These are phyloP conservation scores for Sussaba pulchella DNA, from an alignment of 2,888 invertebrate genomes.

Conservation along the genomic window DNA sequence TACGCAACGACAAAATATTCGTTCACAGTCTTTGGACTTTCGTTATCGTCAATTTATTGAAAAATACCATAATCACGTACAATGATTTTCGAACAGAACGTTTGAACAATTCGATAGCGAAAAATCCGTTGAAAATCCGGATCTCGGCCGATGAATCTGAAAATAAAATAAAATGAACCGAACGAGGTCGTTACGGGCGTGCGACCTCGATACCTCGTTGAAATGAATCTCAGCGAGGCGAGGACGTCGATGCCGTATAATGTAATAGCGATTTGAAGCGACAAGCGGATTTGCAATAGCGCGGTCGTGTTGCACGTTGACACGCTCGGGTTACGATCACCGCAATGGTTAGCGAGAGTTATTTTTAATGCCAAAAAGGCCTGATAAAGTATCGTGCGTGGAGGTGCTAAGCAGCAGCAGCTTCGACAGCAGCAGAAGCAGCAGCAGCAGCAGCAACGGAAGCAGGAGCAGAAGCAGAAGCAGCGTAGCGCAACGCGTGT, in stretches of 20 bases:
- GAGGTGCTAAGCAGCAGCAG: too few species aligned
- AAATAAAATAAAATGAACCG: slow-evolving; percentile 64
- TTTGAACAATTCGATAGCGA: neutral
- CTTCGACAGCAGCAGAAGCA: too few species aligned
- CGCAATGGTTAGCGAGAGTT: slow-evolving; percentile 66
- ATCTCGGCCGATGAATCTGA: slow-evolving; percentile 70
- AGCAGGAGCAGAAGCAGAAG: too few species aligned
- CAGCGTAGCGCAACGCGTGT: slow-evolving; percentile 66
- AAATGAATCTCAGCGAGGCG: too few species aligned
- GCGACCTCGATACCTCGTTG: too few species aligned
- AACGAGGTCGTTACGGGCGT: slow-evolving; percentile 48
- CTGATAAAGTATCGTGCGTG: slow-evolving; percentile 67
- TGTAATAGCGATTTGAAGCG: slow-evolving; percentile 67
- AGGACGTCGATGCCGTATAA: slow-evolving; percentile 61
- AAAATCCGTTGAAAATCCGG: slow-evolving; percentile 39
- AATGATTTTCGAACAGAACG: slow-evolving; percentile 49
- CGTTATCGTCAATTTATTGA: slow-evolving; percentile 64
- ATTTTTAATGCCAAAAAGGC: slow-evolving; percentile 73
- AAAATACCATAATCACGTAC: slow-evolving; percentile 25
- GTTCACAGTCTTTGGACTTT: slow-evolving; percentile 30
- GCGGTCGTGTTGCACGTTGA: slow-evolving; percentile 22
- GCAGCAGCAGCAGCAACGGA: too few species aligned
- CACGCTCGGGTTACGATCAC: slow-evolving; percentile 67
- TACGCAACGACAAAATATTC: slow-evolving; percentile 48
- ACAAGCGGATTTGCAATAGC: slow-evolving; percentile 38